Evolutionary conservation across 2,888 invertebrate genomes (phyloP), one percentile per base, ranked within the genome.

Genomic region (Venustoraphidia nigricollis): DNA sequence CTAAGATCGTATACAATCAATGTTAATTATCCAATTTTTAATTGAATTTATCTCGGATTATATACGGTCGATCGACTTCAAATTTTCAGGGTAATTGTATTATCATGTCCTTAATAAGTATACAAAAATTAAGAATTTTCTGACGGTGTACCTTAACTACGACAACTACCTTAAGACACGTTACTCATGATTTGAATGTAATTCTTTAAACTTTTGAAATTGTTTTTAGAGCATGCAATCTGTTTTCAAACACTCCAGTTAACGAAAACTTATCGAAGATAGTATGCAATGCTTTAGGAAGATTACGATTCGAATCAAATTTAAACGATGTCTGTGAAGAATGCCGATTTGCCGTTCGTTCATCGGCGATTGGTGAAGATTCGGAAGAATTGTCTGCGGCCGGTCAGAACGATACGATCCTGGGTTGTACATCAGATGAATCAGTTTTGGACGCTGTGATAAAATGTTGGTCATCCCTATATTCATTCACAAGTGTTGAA

Each of bases 391-490:
- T 84, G 10, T 89, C 88, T 0, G 81, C 85, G 4, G 90, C 90
- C 0, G 90, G 90, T 1, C 90, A 91, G 67, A 85, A 90, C 66
- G 80, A 81, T 51, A 87, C 87, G 0, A 75, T 80, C 51, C 68
- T 91, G 3, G 85, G 87, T 1, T 77, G 85, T 46, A 62, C 61
- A 37, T 72, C 70, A 1, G 63, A 67, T 39, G 66, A 64, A 0
- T 71, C 76, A 48, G 66, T 84, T 9, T 51, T 78, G 10, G 58
- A 66, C 35, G 79, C 77, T 8, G 68, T 90, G 2, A 67, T 74
- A 43, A 71, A 74, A 49, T 91, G 90, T 62, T 92, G 91, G 91
- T 83, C 82, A 0, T 91, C 90, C 1, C 75, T 87, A 54, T 90
- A 79, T 60, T 73, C 83, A 0, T 79, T 75, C 57, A 81, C 81